phyloP scores from a whole-genome alignment of 2,113 vertebrate genomes.

The Urocolius indicus region DNA sequence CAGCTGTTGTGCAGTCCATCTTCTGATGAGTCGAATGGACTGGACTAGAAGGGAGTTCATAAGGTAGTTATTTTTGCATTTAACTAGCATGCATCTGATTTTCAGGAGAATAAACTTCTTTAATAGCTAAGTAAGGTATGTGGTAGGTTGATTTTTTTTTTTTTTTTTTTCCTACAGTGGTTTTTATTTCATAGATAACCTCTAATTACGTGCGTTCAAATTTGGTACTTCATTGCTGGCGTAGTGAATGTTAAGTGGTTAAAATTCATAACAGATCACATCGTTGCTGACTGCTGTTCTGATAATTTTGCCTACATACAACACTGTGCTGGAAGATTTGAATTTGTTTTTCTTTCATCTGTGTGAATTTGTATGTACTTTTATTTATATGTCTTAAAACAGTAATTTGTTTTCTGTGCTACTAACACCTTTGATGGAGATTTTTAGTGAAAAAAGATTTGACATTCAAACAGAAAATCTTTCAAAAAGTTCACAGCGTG shows the following conservation, averaged over 20 bases:
- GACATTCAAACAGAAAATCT: neutral
- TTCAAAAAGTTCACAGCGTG: neutral
- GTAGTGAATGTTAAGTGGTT: neutral
- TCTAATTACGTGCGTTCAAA: neutral
- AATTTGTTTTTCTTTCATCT: neutral
- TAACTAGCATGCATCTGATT: neutral
- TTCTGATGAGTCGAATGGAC: neutral
- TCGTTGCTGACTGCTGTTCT: neutral
- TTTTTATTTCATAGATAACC: neutral
- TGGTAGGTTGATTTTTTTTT: neutral
- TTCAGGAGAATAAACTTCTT: neutral
- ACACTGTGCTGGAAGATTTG: neutral
- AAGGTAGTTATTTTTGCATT: neutral
- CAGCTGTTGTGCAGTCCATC: neutral
- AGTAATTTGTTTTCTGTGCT: neutral
- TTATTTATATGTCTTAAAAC: neutral
- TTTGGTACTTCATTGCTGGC: neutral
- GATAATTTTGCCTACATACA: neutral
- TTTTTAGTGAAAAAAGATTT: neutral
- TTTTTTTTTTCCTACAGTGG: accelerated
- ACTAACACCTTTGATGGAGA: neutral
- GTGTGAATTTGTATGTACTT: neutral
- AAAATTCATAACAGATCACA: neutral
- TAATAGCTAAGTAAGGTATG: neutral
- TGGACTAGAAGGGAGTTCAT: neutral